Evolutionary conservation across 2,797 vertebrate species (phyloP).

Genomic region (Gila robusta): DNA sequence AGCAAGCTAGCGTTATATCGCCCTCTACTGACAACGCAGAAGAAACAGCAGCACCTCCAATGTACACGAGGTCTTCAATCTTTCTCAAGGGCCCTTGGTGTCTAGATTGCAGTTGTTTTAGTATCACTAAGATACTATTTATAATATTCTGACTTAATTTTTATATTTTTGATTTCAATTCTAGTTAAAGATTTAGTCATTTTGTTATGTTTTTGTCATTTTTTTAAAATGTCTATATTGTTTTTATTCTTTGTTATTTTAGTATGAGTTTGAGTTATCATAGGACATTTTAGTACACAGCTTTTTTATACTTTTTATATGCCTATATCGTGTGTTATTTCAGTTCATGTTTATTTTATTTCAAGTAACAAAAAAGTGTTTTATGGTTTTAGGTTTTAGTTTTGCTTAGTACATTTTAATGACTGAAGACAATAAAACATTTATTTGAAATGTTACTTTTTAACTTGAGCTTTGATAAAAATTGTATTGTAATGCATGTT

Average conservation of each 20-base stretch:
- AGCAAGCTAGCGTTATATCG: constrained; percentile 51
- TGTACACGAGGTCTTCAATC: background rate
- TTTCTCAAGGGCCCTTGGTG: background rate
- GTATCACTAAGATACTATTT: background rate
- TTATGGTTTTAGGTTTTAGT: background rate
- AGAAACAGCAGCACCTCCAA: background rate
- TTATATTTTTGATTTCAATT: background rate
- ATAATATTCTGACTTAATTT: background rate
- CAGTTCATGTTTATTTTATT: background rate
- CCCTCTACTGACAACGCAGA: constrained; percentile 67
- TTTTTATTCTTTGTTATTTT: background rate
- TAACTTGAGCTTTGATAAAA: background rate
- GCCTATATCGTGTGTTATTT: background rate
- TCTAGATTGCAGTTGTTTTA: background rate
- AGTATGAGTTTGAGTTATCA: background rate
- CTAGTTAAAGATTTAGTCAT: background rate
- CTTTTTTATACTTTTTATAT: background rate
- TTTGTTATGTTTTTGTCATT: background rate
- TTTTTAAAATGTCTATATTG: background rate
- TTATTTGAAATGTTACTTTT: background rate
- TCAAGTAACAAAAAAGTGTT: background rate
- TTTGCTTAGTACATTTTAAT: background rate
- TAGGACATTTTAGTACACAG: background rate
- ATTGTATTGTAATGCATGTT: background rate
- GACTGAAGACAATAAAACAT: background rate